Conservation (phyloP, 2,113 vertebrate genomes). For the Chloroceryle aenea region DNA sequence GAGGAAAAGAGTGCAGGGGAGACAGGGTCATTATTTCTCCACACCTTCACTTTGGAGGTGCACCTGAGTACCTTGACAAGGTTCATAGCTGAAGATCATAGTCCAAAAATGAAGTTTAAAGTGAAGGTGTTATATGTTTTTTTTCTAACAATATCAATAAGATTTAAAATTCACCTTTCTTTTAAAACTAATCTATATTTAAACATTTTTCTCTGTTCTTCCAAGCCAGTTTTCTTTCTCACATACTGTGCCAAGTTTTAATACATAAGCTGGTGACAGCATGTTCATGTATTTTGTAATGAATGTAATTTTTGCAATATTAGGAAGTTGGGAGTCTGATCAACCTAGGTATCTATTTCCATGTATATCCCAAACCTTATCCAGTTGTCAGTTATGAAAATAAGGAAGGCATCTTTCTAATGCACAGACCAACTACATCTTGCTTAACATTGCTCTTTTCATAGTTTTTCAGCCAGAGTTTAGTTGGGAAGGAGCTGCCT, state of each 20-base stretch:
- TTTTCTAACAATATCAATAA: not conserved
- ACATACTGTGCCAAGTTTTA: not conserved
- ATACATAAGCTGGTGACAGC: not conserved
- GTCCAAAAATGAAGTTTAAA: not conserved
- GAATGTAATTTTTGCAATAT: not conserved
- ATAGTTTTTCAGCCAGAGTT: not conserved
- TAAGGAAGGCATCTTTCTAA: not conserved
- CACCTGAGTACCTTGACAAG: not conserved
- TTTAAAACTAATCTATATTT: not conserved
- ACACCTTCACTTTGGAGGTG: not conserved
- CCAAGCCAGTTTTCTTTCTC: not conserved
- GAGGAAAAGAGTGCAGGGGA: not conserved
- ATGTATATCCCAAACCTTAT: not conserved
- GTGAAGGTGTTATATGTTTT: not conserved
- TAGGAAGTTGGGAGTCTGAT: not conserved
- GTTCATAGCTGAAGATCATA: fast-evolving
- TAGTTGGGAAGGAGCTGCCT: not conserved
- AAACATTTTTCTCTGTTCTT: not conserved
- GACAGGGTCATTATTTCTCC: not conserved
- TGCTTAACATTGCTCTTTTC: not conserved
- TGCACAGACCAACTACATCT: not conserved
- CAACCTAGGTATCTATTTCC: not conserved
- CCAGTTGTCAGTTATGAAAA: not conserved
- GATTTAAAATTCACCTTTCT: not conserved
- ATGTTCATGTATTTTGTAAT: not conserved